Evolutionary conservation across 2,888 invertebrate genomes (phyloP).

Genomic region (Argyresthia goedartella): DNA sequence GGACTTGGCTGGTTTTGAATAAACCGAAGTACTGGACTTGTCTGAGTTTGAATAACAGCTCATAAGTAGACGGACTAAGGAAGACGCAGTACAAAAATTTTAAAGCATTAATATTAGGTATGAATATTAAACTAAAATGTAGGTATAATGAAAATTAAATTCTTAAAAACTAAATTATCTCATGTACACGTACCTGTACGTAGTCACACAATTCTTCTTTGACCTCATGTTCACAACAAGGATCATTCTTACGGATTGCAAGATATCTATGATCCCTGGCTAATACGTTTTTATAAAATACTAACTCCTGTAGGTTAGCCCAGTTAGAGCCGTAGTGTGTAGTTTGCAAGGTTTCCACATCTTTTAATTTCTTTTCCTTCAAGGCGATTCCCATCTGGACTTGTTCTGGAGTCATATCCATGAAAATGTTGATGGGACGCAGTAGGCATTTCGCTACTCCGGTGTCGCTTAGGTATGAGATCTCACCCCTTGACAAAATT

Average conservation of each 20-base stretch:
- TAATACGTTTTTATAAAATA: conserved; percentile 6
- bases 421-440: conserved; percentile 1
- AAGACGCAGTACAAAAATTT: too few relatives aligned
- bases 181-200: not conserved
- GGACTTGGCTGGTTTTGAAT: too few relatives aligned
- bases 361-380: conserved; percentile 6
- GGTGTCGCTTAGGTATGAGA: conserved; percentile 5
- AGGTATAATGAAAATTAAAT: too few relatives aligned
- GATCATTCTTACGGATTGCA: conserved; percentile 2
- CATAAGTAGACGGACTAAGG: too few relatives aligned
- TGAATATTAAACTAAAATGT: too few relatives aligned
- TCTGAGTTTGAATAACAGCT: too few relatives aligned
- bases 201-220: conserved; percentile 4
- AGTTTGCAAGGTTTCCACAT: conserved; percentile 4
- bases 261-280: not conserved
- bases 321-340: conserved; percentile 7
- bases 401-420: conserved; percentile 3
- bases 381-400: conserved; percentile 1
- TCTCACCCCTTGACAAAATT: conserved; percentile 3
- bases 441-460: conserved; percentile 3
- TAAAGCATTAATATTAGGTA: too few relatives aligned
- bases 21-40: too few relatives aligned
- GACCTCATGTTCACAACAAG: conserved; percentile 4
- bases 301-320: conserved; percentile 2
- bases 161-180: too few relatives aligned